These are phyloP conservation scores for Hydropsyche betteni DNA, from an alignment of 2,888 invertebrate species.

Conservation along the genomic window DNA sequence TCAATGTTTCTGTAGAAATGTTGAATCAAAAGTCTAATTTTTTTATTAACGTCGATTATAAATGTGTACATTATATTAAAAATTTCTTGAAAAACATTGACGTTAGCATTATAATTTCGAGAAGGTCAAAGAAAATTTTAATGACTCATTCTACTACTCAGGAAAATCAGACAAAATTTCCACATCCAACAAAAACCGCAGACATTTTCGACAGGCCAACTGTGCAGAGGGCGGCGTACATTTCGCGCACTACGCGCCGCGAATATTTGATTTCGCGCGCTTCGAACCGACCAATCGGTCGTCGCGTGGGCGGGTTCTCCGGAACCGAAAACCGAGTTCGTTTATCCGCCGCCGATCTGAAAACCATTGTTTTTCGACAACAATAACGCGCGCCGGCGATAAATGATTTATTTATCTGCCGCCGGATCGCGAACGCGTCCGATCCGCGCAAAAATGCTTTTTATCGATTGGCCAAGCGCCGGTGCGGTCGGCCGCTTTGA, in stretches of 20 bases:
- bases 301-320: constrained; percentile 19
- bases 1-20: background rate
- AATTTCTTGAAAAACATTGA: no score
- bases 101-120: no score
- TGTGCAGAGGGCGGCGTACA: no score
- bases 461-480: constrained; percentile 18
- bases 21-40: background rate
- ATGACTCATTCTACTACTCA: no score
- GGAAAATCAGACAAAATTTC: no score
- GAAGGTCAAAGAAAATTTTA: no score
- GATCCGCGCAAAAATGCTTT: constrained; percentile 14
- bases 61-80: no score
- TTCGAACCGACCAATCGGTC: constrained; percentile 36
- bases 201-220: no score
- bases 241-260: constrained; percentile 31
- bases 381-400: background rate
- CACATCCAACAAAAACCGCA: no score
- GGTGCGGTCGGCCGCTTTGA: constrained; percentile 6
- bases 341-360: no score
- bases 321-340: background rate
- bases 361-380: background rate
- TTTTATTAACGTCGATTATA: background rate
- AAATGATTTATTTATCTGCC: constrained; percentile 19
- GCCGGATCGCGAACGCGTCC: constrained; percentile 4
- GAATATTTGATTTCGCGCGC: constrained; percentile 46